Base-by-base conservation (phyloP, 64 coral and sea anemone species). In the Dendronephthya gigantea region DNA sequence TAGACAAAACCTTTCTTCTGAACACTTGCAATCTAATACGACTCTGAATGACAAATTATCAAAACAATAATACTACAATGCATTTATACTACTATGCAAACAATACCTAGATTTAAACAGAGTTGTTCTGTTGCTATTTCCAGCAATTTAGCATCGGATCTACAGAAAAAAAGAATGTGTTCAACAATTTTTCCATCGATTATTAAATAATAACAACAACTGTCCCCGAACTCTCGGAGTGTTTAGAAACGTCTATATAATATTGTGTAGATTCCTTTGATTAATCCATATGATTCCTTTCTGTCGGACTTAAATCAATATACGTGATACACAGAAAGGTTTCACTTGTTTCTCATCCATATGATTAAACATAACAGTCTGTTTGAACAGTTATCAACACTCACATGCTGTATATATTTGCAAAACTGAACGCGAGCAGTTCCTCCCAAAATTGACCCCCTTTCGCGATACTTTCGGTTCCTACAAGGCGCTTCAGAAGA, bases 51-150 rank as follows among this genome's bases (percentile, higher is more conserved):
- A n/a, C n/a, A n/a, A n/a, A n/a, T n/a, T n/a, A n/a, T n/a, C n/a
- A n/a, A n/a, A n/a, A n/a, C n/a, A n/a, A n/a, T n/a, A n/a, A n/a
- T n/a, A n/a, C n/a, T n/a, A n/a, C n/a, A n/a, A n/a, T n/a, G 4
- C 41, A 48, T 52, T 1, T 35, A 40, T 34, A 36, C 36, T n/a
- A 12, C 23, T 22, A 39, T 27, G 25, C 2, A 58, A 8, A 0
- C 84, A 32, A 82, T 83, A 96, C 93, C 88, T 85, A 96, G 86
- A 50, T 87, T 90, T 19, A 90, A 88, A 65, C 94, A 96, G 45
- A 96, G 87, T 58, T 85, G 89, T 66, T 96, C 91, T 82, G 94
- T 96, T 15, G 91, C 91, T 84, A 93, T 91, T 38, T 96, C 94
- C 35, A 96, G 40, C 25, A 96, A 50, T 39, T 91, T 92, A 23